These are phyloP conservation scores for Nematolebias whitei DNA, from an alignment of 2,113 vertebrate genomes.

Conservation along the genomic window DNA sequence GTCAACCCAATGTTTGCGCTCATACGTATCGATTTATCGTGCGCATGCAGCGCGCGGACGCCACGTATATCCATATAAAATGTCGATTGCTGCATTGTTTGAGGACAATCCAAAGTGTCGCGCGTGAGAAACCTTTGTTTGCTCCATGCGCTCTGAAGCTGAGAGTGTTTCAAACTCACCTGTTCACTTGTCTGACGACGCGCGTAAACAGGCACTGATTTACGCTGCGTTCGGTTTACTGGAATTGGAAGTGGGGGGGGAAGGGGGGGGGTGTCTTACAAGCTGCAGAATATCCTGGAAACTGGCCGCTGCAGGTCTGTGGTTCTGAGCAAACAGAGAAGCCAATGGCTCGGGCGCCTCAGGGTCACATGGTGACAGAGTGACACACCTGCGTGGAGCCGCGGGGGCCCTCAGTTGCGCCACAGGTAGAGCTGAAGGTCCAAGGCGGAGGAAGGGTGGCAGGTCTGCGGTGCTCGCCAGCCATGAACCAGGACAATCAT, in stretches of 20 bases:
- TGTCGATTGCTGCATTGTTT: conserved; percentile 56
- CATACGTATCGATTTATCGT: conserved; percentile 82
- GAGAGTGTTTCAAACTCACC: conserved; percentile 29
- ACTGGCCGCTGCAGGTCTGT: conserved; percentile 47
- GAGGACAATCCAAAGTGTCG: conserved; percentile 5
- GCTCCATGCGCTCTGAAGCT: conserved; percentile 39
- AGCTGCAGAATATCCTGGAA: conserved; percentile 60
- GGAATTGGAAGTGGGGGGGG: too few species aligned
- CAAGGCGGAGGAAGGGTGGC: conserved; percentile 48
- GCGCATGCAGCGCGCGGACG: conserved; percentile 62
- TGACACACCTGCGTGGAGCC: conserved; percentile 79
- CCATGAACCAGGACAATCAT: conserved; percentile 94
- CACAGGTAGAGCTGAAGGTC: conserved; percentile 66
- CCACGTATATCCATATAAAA: conserved; percentile 52
- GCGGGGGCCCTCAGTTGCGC: conserved; percentile 66
- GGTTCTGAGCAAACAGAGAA: conserved; percentile 73
- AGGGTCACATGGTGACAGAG: conserved; percentile 79
- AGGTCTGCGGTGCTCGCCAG: conserved; percentile 57
- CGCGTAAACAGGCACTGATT: conserved; percentile 75
- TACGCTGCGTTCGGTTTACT: conserved; percentile 71
- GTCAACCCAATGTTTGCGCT: conserved; percentile 80
- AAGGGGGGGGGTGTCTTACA: conserved; percentile 40
- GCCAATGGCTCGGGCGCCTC: conserved; percentile 71
- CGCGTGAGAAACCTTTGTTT: neutral
- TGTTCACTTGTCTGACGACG: conserved; percentile 50